Evolutionary conservation across 2,113 vertebrate genomes (phyloP), one percentile per base, ranked within the genome.

Genomic region (Cyprinodon tularosa): DNA sequence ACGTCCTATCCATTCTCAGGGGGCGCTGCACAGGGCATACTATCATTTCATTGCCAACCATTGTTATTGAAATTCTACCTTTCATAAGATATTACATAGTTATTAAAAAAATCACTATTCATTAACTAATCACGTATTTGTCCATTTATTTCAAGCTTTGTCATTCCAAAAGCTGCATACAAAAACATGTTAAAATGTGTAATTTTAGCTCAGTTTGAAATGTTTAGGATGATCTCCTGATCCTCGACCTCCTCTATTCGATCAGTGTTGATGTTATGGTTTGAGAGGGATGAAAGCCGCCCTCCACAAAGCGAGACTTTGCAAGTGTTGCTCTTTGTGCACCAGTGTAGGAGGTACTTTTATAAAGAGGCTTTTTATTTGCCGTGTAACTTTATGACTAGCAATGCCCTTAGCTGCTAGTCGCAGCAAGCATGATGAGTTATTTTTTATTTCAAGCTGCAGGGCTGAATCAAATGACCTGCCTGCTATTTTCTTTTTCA

Each of bases 331-430:
- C 44, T 77, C 64, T 75, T 68, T 86, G 73, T 20, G 63, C 73
- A 60, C 20, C 29, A 29, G 77, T 84, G 80, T 80, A 44, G 82
- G 61, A 74, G 71, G 78, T n/a, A 29, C 48, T 84, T 63, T 70
- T 64, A 64, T 50, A 42, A 53, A 79, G 62, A 70, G 60, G 64
- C 45, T 42, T 80, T 75, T 80, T 71, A 68, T 82, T 61, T 77
- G 75, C 63, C 50, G 64, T 39, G 66, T 37, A 68, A 45, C 45
- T 66, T 66, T 37, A 22, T 60, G 38, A 80, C 70, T 57, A 64
- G 62, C 47, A 61, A 39, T 66, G 84, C 72, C 5, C 38, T n/a
- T 40, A 50, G 38, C 40, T 61, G 68, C 44, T 47, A 22, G 17
- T 74, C 59, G 15, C 36, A 66, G 10, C 64, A 61, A 48, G 42